Conservation (phyloP, 2,797 vertebrate species). For the Pseudochaenichthys georgianus region DNA sequence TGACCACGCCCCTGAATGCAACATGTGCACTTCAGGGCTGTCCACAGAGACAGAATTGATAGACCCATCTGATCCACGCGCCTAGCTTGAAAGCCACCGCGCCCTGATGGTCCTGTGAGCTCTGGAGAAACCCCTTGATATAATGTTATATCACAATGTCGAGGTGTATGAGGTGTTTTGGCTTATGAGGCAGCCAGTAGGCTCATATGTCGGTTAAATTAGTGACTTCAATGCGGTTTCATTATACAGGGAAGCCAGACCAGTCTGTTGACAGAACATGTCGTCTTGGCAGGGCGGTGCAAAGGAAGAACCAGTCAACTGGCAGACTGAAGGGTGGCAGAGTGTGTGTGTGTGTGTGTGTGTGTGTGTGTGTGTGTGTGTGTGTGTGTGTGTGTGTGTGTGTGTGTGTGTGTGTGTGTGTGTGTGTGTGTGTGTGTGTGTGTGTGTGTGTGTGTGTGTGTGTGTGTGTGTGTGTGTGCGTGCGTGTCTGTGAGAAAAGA, state of each 20-base stretch:
- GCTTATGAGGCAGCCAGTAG: background rate
- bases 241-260: conserved; percentile 27
- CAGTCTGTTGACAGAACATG: conserved; percentile 59
- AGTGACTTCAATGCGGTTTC: conserved; percentile 2
- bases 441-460: too few relatives aligned
- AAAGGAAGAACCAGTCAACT: conserved; percentile 60
- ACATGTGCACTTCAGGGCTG: conserved; percentile 54
- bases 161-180: background rate
- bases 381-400: too few relatives aligned
- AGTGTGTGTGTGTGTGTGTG: too few relatives aligned
- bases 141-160: background rate
- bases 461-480: too few relatives aligned
- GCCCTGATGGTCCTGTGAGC: conserved; percentile 5
- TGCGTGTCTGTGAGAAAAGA: conserved; percentile 1
- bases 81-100: conserved; percentile 32
- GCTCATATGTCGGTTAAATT: background rate
- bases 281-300: conserved; percentile 56
- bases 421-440: too few relatives aligned
- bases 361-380: too few relatives aligned
- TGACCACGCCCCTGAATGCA: conserved; percentile 61
- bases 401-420: too few relatives aligned
- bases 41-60: conserved; percentile 8
- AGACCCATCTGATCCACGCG: conserved; percentile 36
- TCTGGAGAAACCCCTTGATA: background rate
- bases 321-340: conserved; percentile 20